Percentiles rank a stretch among this genome's conserved stretches.
These are phyloP conservation scores for Lophius americanus DNA, from an alignment of 2,797 vertebrate species.

Conservation along the genomic window DNA sequence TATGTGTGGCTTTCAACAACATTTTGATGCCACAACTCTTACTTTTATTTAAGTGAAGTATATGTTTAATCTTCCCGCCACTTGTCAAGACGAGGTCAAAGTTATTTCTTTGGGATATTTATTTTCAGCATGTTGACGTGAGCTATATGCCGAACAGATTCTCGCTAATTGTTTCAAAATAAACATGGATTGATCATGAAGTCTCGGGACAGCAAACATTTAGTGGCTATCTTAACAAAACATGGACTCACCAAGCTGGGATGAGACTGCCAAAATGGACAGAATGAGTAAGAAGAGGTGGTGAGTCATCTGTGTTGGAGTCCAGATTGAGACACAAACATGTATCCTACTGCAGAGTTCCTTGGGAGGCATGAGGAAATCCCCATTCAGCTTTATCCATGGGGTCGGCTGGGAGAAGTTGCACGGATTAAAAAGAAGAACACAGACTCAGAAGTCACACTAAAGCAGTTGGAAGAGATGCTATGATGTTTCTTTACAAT, in stretches of 20 bases:
- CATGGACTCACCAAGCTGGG: constrained; percentile 67
- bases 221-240: too few relatives aligned
- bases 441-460: not conserved
- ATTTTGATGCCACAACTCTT: not conserved
- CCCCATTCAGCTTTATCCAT: constrained; percentile 68
- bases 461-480: not conserved
- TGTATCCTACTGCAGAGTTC: constrained; percentile 67
- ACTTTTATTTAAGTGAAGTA: not conserved
- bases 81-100: not conserved
- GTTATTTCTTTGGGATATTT: not conserved
- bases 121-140: too few relatives aligned
- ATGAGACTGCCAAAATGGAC: constrained; percentile 57
- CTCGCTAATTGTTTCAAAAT: too few relatives aligned
- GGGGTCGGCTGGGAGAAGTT: constrained; percentile 35
- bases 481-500: not conserved
- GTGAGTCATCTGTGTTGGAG: constrained; percentile 66
- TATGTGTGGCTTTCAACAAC: not conserved
- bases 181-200: not conserved
- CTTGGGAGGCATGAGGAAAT: constrained; percentile 32
- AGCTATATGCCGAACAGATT: too few relatives aligned
- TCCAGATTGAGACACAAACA: constrained; percentile 45
- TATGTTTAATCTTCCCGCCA: not conserved
- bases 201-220: not conserved
- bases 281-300: constrained; percentile 69
- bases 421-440: constrained; percentile 5